A percentile compares a stretch with the other conserved stretches of the same genome.
These are phyloP conservation scores for Formica aserva DNA, from an alignment of 2,888 invertebrate genomes.

Conservation along the genomic window DNA sequence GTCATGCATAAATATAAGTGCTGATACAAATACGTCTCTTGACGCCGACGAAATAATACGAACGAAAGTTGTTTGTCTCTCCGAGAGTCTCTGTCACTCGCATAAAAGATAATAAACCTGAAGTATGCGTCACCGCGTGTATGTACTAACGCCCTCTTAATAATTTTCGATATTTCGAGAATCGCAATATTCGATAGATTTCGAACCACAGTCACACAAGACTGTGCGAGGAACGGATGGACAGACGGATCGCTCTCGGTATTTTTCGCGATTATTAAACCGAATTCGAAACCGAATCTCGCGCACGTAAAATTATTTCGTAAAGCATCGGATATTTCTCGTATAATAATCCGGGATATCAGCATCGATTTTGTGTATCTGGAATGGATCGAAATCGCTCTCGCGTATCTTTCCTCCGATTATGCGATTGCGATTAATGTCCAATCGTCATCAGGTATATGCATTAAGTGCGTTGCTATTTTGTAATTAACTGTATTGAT, in stretches of 20 bases:
- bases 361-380: background rate
- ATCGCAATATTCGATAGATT: constrained; percentile 1
- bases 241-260: background rate
- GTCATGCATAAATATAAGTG: constrained; percentile 4
- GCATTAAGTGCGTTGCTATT: background rate
- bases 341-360: no score
- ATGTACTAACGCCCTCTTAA: constrained; percentile 8
- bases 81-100: background rate
- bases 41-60: background rate
- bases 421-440: background rate
- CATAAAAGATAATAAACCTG: background rate
- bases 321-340: background rate
- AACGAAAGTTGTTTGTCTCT: background rate
- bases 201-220: background rate
- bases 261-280: background rate
- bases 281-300: background rate
- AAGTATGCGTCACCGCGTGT: background rate
- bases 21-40: background rate
- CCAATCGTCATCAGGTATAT: background rate
- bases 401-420: background rate
- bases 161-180: background rate
- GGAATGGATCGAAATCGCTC: background rate
- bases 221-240: no score
- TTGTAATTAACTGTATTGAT: background rate
- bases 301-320: background rate